Evolutionary conservation across 2,888 invertebrate species (phyloP).

Genomic region (Oxycera nigricornis): DNA sequence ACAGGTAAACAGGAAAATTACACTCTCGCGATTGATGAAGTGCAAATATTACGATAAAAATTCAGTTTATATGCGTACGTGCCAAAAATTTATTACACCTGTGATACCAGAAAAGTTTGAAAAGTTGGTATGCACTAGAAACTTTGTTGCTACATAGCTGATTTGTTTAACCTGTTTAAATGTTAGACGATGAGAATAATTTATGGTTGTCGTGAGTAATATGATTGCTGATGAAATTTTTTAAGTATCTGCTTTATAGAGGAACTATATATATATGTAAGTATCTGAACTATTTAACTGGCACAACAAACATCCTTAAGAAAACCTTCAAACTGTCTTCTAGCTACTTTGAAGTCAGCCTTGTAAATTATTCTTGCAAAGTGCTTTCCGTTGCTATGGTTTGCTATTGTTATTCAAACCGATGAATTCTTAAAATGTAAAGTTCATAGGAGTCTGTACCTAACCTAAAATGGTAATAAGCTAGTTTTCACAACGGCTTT

Average conservation of each 20-base stretch:
- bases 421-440: constrained; percentile 41
- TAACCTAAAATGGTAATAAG: constrained; percentile 46
- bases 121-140: not conserved
- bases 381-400: constrained; percentile 41
- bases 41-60: constrained; percentile 13
- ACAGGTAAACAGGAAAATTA: constrained; percentile 36
- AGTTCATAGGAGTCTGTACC: constrained; percentile 41
- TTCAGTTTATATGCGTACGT: constrained; percentile 3
- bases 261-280: too few species aligned
- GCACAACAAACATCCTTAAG: too few species aligned
- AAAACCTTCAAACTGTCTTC: too few species aligned
- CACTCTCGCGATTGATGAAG: constrained; percentile 28
- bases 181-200: too few species aligned
- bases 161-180: too few species aligned
- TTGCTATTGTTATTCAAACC: constrained; percentile 44
- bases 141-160: not conserved
- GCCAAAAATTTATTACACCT: constrained; percentile 21
- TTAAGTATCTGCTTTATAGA: too few species aligned
- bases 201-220: too few species aligned
- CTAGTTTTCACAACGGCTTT: constrained; percentile 40
- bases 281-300: too few species aligned
- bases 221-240: too few species aligned
- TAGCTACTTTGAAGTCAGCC: too few species aligned
- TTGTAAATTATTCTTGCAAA: constrained; percentile 44
- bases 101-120: not conserved